Evolutionary conservation across 2,888 invertebrate species (phyloP).

Genomic region (Chromoteleia sp.): DNA sequence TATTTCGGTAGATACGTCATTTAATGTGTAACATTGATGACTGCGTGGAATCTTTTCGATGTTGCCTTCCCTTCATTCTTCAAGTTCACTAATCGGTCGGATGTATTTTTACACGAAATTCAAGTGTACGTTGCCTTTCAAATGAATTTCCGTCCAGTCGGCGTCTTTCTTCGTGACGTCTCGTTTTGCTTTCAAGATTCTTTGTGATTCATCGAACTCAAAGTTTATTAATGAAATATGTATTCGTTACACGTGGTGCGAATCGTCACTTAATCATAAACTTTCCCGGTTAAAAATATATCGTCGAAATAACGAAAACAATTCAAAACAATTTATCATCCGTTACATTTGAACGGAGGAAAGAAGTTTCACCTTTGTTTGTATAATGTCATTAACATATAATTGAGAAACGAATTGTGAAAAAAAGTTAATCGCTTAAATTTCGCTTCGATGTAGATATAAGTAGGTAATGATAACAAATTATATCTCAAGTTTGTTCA

Average conservation of each 20-base stretch:
- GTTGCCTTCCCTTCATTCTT: conserved; percentile 31
- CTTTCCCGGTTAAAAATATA: not conserved
- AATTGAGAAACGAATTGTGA: not conserved
- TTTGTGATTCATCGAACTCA: conserved; percentile 53
- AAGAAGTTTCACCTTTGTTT: not conserved
- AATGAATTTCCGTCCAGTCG: conserved; percentile 51
- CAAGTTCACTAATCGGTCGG: conserved; percentile 57
- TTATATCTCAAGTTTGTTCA: not conserved
- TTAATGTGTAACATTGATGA: conserved; percentile 9
- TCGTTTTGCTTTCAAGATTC: conserved; percentile 58
- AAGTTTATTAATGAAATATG: conserved; percentile 57
- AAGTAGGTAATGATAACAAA: conserved; percentile 3
- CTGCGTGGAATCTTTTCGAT: conserved; percentile 25
- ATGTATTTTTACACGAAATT: conserved; percentile 65
- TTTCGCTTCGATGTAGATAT: not conserved
- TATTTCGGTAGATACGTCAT: conserved; percentile 17
- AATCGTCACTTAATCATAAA: conserved; percentile 16
- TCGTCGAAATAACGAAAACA: not conserved
- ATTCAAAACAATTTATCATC: conserved; percentile 1
- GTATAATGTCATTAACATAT: not conserved
- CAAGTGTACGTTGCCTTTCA: conserved; percentile 51
- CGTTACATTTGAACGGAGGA: not conserved
- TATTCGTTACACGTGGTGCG: conserved; percentile 31
- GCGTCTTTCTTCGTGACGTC: conserved; percentile 46
- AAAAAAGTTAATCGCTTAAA: not conserved